Evolutionary conservation across 1,140 invertebrate genomes (phyloP), one percentile per base, ranked within the genome.

Genomic region (Lasioglossum albipes): DNA sequence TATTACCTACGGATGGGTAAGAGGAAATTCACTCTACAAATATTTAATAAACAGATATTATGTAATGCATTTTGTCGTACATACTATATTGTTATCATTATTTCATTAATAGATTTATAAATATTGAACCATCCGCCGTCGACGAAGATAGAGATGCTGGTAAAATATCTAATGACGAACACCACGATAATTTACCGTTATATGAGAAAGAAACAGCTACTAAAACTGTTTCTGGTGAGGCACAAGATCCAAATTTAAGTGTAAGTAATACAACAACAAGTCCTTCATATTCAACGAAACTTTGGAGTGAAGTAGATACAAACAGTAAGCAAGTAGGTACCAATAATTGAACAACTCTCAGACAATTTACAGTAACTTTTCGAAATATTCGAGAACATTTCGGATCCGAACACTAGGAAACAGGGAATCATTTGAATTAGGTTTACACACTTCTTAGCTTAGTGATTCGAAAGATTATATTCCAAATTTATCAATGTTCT

Each of bases 1-100:
- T 96, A 90, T 91, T 96, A 85, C 93, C 94, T 27, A 95, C 95
- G 89, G 96, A 96, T 93, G 95, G 95, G 95, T 96, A 93, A 94
- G 92, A 90, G 10, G 22, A 6, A 3, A 78, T 54, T 54, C 16
- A 16, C 12, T 42, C 65, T 79, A 49, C 13, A 49, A 9, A 49
- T 49, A 49, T 49, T 49, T 49, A 72, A 57, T 45, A 82, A 52
- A 41, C 42, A 70, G 75, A 7, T 75, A 75, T 41, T 64, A n/a
- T n/a, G n/a, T n/a, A 20, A 74, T 20, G 31, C 36, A n/a, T 54
- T 27, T 66, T 65, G 65, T 78, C n/a, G 7, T 36, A 75, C 13
- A 36, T 42, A 66, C 45, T 59, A 45, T 27, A 62, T 27, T 61
- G 9, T 71, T 68, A 31, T 64, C 70, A 52, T 54, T 54, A 42